phyloP scores from a whole-genome alignment of 2,797 vertebrate genomes.

The Synanceia verrucosa region DNA sequence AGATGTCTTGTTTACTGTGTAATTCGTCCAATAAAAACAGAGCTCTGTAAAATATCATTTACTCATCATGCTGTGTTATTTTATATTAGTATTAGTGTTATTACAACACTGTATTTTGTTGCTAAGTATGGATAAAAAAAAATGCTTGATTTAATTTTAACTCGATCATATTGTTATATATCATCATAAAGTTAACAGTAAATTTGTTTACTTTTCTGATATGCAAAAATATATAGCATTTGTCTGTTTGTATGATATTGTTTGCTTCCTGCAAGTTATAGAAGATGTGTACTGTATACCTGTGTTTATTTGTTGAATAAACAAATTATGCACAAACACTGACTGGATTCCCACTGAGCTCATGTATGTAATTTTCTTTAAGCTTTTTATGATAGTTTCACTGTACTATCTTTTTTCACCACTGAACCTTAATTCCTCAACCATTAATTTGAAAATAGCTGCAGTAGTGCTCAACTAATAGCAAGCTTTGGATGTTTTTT shows the following conservation, averaged over 20 bases:
- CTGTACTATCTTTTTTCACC: not conserved
- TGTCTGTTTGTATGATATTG: constrained; percentile 25
- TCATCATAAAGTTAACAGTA: not conserved
- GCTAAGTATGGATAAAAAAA: not conserved
- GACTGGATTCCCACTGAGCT: not conserved
- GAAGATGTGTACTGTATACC: constrained; percentile 18
- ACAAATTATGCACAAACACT: constrained; percentile 11
- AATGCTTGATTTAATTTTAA: not conserved
- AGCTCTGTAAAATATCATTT: not conserved
- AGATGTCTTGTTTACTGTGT: constrained; percentile 6
- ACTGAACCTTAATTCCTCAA: not conserved
- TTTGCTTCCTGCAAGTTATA: constrained; percentile 2
- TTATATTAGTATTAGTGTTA: constrained; percentile 6
- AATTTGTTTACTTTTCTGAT: not conserved
- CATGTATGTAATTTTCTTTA: not conserved
- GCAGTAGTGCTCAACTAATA: not conserved
- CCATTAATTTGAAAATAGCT: not conserved
- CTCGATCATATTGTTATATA: not conserved
- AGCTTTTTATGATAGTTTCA: not conserved
- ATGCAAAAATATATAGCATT: not conserved
- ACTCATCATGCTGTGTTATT: not conserved
- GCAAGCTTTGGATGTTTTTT: too few relatives aligned
- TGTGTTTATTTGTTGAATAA: constrained; percentile 43
- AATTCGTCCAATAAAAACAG: not conserved
- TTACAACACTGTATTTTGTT: constrained; percentile 27